Percentiles rank a stretch among this genome's conserved stretches.
phyloP scores from a whole-genome alignment of 2,888 invertebrate species.

The Alloplasta piceator region DNA sequence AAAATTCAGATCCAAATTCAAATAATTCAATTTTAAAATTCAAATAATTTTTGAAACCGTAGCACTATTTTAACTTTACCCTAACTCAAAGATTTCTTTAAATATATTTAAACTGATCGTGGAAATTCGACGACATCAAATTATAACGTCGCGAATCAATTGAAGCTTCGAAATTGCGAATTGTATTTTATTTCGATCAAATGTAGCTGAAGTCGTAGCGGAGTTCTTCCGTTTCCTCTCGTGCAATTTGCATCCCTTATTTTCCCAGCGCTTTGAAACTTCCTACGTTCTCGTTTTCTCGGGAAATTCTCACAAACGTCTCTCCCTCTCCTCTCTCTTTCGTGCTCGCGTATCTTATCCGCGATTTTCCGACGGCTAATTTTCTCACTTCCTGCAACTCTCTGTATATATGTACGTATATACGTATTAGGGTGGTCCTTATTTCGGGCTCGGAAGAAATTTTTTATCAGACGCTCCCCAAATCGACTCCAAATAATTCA shows the following conservation, averaged over 20 bases:
- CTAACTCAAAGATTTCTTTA: too few species aligned
- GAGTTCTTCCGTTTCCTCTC: constrained; percentile 17
- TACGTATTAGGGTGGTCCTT: too few species aligned
- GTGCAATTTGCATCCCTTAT: constrained; percentile 46
- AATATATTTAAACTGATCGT: too few species aligned
- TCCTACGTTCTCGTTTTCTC: not conserved
- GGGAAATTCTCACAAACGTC: constrained; percentile 33
- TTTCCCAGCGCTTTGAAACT: constrained; percentile 17
- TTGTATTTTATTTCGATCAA: constrained; percentile 5
- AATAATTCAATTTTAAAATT: too few species aligned
- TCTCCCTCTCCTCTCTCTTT: not conserved
- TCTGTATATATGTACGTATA: constrained; percentile 1
- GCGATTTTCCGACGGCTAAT: constrained; percentile 62
- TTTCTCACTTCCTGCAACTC: constrained; percentile 63
- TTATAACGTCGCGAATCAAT: too few species aligned
- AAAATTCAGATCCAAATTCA: too few species aligned
- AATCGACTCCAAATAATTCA: too few species aligned
- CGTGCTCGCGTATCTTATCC: constrained; percentile 29
- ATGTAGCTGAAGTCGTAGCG: not conserved
- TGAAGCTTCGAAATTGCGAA: not conserved
- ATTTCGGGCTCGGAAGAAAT: too few species aligned
- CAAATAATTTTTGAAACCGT: too few species aligned
- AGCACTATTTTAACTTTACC: too few species aligned
- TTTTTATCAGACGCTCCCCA: too few species aligned
- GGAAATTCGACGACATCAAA: too few species aligned